Conservation (phyloP, 2,113 vertebrate species). For the Sakesphorus luctuosus region DNA sequence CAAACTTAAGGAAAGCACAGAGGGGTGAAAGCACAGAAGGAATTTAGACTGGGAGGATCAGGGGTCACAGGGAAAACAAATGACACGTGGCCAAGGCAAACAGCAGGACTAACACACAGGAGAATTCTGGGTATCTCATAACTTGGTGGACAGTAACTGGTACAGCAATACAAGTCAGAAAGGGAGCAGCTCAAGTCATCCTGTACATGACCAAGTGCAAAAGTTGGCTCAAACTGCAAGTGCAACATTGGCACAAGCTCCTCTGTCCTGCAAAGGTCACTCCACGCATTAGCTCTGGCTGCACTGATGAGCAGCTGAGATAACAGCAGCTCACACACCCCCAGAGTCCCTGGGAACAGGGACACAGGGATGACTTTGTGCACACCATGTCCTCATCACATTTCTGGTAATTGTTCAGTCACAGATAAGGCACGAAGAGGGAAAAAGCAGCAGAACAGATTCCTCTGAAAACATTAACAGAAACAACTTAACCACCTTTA, state of each 20-base stretch:
- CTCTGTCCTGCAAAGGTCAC: slow-evolving; percentile 23
- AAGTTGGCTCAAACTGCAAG: neutral
- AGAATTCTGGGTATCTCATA: neutral
- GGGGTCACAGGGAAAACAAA: neutral
- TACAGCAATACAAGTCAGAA: neutral
- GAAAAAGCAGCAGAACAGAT: neutral
- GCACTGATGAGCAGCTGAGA: neutral
- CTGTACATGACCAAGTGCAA: neutral
- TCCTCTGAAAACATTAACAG: neutral
- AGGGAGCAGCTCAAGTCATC: neutral
- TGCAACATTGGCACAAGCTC: neutral
- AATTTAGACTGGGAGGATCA: neutral
- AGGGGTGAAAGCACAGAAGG: neutral
- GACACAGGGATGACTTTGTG: slow-evolving; percentile 24
- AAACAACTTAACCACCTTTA: neutral
- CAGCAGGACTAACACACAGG: neutral
- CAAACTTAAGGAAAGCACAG: neutral
- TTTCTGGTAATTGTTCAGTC: slow-evolving; percentile 1
- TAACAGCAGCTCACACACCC: neutral
- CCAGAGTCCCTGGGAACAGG: neutral
- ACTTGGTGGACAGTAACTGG: neutral
- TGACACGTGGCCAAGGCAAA: neutral
- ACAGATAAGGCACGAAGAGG: neutral
- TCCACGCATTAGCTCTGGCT: neutral
- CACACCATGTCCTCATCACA: neutral